Evolutionary conservation across 2,113 vertebrate species (phyloP).

Genomic region (Odontophorus gujanensis): DNA sequence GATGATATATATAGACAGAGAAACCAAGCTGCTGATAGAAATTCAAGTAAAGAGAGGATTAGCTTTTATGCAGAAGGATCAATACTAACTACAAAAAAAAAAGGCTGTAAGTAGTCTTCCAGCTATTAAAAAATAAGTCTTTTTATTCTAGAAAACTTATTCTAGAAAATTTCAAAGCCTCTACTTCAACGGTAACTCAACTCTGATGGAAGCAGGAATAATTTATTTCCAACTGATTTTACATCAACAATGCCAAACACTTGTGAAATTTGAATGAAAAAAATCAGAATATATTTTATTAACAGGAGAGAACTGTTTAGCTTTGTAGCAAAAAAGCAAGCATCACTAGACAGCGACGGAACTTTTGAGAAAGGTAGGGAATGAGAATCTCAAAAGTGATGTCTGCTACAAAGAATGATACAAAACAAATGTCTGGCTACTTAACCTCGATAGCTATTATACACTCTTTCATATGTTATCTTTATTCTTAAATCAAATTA

Average conservation of each 20-base stretch:
- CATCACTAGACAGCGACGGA: rapidly evolving
- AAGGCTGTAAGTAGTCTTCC: background rate
- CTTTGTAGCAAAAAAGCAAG: background rate
- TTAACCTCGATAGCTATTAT: background rate
- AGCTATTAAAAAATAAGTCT: background rate
- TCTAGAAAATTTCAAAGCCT: background rate
- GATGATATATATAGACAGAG: background rate
- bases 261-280: background rate
- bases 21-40: background rate
- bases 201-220: background rate
- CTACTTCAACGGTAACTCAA: background rate
- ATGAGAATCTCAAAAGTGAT: background rate
- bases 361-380: background rate
- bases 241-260: background rate
- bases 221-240: background rate
- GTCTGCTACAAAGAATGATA: background rate
- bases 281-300: background rate
- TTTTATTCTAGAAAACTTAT: background rate
- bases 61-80: background rate
- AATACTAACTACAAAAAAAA: background rate
- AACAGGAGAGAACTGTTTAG: background rate
- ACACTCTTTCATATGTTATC: background rate
- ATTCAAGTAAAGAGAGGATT: background rate
- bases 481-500: background rate
- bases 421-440: background rate